Evolutionary conservation across 2,797 vertebrate species (phyloP).

Genomic region (Craterocephalus amniculus): DNA sequence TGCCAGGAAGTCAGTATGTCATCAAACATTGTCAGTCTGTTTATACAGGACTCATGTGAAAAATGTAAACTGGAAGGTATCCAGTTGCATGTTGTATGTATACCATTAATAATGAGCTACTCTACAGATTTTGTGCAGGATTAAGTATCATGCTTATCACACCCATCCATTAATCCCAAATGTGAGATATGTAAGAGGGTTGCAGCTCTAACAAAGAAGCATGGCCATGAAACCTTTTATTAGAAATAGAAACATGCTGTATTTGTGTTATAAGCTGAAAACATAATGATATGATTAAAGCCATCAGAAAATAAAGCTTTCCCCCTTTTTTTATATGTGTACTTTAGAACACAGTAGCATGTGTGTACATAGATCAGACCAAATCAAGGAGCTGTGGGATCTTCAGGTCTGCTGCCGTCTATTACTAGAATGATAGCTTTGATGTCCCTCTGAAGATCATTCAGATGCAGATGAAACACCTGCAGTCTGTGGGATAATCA

Average conservation of each 20-base stretch:
- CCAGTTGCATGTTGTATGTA: not conserved
- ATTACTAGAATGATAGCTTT: slow-evolving; percentile 47
- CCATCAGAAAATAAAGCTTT: not conserved
- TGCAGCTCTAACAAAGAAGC: not conserved
- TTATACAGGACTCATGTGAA: slow-evolving; percentile 3
- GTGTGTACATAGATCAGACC: slow-evolving; percentile 6
- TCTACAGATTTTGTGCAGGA: not conserved
- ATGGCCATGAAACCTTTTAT: not conserved
- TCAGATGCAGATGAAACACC: slow-evolving; percentile 55
- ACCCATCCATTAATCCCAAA: not conserved
- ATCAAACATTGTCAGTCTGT: slow-evolving; percentile 11
- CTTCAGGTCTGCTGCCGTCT: slow-evolving; percentile 21
- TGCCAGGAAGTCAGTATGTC: slow-evolving; percentile 28
- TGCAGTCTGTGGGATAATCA: slow-evolving; percentile 49
- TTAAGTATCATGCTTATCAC: not conserved
- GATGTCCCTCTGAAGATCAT: slow-evolving; percentile 54
- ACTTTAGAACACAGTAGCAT: not conserved
- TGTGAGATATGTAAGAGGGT: slow-evolving; percentile 1
- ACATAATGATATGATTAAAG: not conserved
- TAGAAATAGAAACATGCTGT: not conserved
- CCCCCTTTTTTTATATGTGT: not conserved
- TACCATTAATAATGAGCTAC: not conserved
- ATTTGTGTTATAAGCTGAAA: not conserved
- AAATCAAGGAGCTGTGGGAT: slow-evolving; percentile 21
- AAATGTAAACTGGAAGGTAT: slow-evolving; percentile 1